Conservation (phyloP, 2,797 vertebrate species). For the Salmo trutta region DNA sequence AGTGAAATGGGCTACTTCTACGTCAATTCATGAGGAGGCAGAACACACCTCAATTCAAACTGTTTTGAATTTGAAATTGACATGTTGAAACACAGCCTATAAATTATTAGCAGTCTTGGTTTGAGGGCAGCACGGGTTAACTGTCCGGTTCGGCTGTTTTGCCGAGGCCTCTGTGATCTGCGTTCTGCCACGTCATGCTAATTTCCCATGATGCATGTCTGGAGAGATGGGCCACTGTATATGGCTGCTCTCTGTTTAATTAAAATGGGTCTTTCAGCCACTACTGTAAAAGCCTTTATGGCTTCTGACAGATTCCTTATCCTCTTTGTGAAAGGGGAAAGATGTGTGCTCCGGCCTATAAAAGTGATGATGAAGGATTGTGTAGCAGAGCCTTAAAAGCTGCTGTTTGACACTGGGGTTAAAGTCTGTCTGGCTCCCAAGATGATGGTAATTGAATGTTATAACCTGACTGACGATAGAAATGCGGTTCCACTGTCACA, state of each 20-base stretch:
- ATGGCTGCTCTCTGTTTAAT: slow-evolving; percentile 41
- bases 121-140: too few relatives aligned
- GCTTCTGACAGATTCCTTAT: slow-evolving; percentile 20
- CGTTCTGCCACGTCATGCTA: slow-evolving; percentile 39
- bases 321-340: not conserved
- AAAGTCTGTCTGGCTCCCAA: not conserved
- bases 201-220: slow-evolving; percentile 49
- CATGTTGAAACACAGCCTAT: too few relatives aligned
- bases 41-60: too few relatives aligned
- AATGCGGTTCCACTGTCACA: not conserved
- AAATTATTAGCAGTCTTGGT: too few relatives aligned
- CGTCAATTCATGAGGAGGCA: too few relatives aligned
- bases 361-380: slow-evolving; percentile 1
- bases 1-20: too few relatives aligned
- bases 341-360: not conserved
- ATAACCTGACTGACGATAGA: not conserved
- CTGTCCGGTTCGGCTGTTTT: slow-evolving; percentile 17
- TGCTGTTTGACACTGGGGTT: not conserved
- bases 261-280: slow-evolving; percentile 50
- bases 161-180: slow-evolving; percentile 35
- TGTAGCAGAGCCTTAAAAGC: not conserved
- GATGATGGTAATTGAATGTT: not conserved
- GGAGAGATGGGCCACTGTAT: slow-evolving; percentile 25
- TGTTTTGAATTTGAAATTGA: too few relatives aligned
- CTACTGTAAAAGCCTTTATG: slow-evolving; percentile 25